A percentile compares a stretch with the other conserved stretches of the same genome.
Conservation (phyloP, 1,140 invertebrate genomes). For the Limonius californicus region DNA sequence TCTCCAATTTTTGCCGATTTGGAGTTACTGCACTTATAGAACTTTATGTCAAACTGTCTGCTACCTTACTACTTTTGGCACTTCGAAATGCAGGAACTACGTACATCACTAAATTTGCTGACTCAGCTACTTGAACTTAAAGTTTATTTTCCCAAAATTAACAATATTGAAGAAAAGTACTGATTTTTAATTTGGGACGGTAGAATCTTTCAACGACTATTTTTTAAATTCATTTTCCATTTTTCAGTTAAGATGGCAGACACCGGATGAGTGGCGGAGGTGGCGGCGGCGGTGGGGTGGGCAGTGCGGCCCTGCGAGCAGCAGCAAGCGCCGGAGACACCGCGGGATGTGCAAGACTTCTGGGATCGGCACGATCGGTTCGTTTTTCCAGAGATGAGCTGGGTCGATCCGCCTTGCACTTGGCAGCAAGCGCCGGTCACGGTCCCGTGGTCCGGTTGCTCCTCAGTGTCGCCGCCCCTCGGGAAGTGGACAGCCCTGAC, state of each 20-base stretch:
- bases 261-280: conserved; percentile 39
- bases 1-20: no score
- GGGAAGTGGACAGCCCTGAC: conserved; percentile 47
- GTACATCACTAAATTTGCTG: no score
- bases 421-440: conserved; percentile 48
- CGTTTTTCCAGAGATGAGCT: conserved; percentile 42
- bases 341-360: conserved; percentile 48
- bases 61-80: no score
- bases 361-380: conserved; percentile 45
- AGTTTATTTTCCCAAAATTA: no score
- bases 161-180: no score
- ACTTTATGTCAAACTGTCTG: no score
- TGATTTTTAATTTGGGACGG: no score
- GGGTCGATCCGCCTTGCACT: conserved; percentile 44
- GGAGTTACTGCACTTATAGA: no score
- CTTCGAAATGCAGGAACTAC: no score
- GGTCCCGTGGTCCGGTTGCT: conserved; percentile 46
- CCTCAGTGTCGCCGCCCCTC: conserved; percentile 46
- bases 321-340: conserved; percentile 54
- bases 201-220: no score
- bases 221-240: no score
- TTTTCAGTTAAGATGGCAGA: conserved; percentile 25
- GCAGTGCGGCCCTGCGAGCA: conserved; percentile 51
- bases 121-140: no score
- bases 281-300: conserved; percentile 26